Conservation (phyloP, 1,140 invertebrate species). For the Asobara japonica region DNA sequence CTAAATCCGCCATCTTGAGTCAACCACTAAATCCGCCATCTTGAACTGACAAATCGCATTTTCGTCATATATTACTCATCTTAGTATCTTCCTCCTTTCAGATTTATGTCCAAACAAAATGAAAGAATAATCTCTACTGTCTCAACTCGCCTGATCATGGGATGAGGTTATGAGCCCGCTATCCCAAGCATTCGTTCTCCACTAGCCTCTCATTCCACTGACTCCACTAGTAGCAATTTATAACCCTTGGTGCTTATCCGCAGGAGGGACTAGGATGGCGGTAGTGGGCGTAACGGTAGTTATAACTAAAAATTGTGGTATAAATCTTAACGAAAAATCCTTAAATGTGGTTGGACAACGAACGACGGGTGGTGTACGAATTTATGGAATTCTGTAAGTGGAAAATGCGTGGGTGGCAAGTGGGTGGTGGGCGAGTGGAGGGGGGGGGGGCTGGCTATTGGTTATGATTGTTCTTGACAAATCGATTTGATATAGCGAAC, state of each 20-base stretch:
- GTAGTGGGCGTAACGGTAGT: not conserved
- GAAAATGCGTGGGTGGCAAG: conserved; percentile 9
- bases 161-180: not conserved
- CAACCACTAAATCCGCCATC: no score
- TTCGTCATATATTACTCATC: not conserved
- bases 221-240: conserved; percentile 22
- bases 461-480: not conserved
- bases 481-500: not conserved
- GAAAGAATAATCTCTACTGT: not conserved
- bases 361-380: conserved; percentile 16
- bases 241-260: conserved; percentile 32
- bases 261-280: not conserved
- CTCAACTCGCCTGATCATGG: not conserved
- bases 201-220: not conserved
- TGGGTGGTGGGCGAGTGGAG: no score
- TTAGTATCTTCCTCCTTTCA: not conserved
- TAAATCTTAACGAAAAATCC: conserved; percentile 34
- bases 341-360: conserved; percentile 26
- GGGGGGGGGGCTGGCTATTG: not conserved
- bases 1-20: no score
- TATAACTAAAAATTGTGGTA: conserved; percentile 35
- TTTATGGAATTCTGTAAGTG: conserved; percentile 21
- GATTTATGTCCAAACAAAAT: not conserved
- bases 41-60: no score
- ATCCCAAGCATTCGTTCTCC: not conserved